Base-by-base conservation (phyloP, 2,113 vertebrate species). In the Amazona vittata region DNA sequence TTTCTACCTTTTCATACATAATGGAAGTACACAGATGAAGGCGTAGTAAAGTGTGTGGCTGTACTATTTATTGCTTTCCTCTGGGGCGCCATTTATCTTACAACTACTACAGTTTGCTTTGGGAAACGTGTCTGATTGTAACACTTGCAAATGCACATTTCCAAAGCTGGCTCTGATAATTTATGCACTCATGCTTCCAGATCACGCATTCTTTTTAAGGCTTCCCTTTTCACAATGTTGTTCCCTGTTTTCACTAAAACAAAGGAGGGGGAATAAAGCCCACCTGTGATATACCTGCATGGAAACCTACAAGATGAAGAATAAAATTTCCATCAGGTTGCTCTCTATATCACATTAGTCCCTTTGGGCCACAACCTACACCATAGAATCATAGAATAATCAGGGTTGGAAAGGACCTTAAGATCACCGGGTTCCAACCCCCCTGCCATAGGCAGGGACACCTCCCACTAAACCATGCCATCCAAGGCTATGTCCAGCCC, bases 11-110 rank as follows among this genome's bases (percentile, higher is more conserved):
- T 90, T 28, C 88, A 88, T 78, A 83, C 96, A 83, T 86, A 96
- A 90, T 75, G 68, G 79, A 82, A 94, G 70, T 50, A 43, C 68
- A 29, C 41, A 50, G 60, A 49, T n/a, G 0, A 1, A 67, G 71
- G 50, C 8, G 0, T 29, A 39, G 69, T 4, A 2, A 92, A 90
- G 85, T 5, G 3, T 21, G 21, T 52, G 86, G 68, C 83, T 25
- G 46, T 86, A 63, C 83, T 93, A 60, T 94, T 96, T 93, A 92
- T 78, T 94, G 90, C 88, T 81, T 82, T 93, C 76, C 92, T 90
- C 92, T 92, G 80, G 83, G 86, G 93, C 86, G 43, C 60, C 88
- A 64, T 93, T 90, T 79, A 81, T 96, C 95, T 92, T 57, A 52
- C 53, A 95, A 44, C 55, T 57, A 70, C 85, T 92, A 78, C 64